Base-by-base conservation (phyloP, 2,797 vertebrate species). In the Pangasius larnaudii region DNA sequence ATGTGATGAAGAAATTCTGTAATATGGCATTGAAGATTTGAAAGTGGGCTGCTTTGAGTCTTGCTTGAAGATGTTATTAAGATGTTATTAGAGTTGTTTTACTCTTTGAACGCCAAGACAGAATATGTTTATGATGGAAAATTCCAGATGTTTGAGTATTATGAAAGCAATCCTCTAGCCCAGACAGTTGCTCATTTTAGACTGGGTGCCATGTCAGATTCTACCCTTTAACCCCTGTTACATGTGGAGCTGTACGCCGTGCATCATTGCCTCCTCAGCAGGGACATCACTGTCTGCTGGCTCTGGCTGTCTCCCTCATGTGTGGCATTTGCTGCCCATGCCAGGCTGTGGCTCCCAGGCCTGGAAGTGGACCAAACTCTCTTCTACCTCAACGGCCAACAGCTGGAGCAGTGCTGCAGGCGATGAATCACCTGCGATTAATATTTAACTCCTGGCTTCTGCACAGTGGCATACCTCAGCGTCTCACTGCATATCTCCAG, bases 371-470 rank as follows among this genome's bases (percentile, higher is more conserved):
- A 94, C 94, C 94, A 94, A 93, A 92, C 92, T 93, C 93, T 94
- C 93, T 93, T 92, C 94, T 93, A 92, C 92, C 92, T 93, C 91
- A 94, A 56, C 67, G 46, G 42, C 94, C 94, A 95, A 95, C 95
- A 96, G 95, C 96, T 96, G 95, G 95, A 93, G 87, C 90, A 93
- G 93, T 92, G 93, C 94, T 95, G 94, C 93, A 94, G 94, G 94
- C 92, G 92, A 96, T 96, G 95, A 96, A 96, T 96, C 95, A 95
- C 94, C 93, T 92, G 92, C 92, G 94, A 96, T 96, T 96, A 96
- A 96, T 96, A 96, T 96, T 96, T 95, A 96, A 95, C 95, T 96
- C 92, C 93, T 94, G 95, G 94, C 93, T 96, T 93, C 93, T 94
- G 94, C 95, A 94, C 85, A 93, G 86, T 88, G 86, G 82, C 94